A percentile compares a stretch with the other conserved stretches of the same genome.
Evolutionary conservation across 2,888 invertebrate genomes (phyloP).

Genomic region (Frankliniella fusca): DNA sequence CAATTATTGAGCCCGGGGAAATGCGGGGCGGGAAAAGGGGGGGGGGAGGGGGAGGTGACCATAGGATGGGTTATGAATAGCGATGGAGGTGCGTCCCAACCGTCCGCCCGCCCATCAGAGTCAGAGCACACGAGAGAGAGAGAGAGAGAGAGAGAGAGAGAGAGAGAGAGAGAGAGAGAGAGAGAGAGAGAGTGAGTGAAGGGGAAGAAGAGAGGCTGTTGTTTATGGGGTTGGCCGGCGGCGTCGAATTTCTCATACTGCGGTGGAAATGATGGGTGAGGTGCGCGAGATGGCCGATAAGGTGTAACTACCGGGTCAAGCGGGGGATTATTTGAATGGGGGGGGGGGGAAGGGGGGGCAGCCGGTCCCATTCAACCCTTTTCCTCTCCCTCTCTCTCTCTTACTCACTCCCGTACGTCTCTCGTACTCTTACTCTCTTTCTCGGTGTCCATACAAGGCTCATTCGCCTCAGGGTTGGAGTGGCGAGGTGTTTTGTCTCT

Average conservation of each 20-base stretch:
- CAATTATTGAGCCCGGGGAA: slow-evolving; percentile 23
- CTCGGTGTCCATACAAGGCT: slow-evolving; percentile 34
- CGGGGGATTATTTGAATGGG: too few species aligned
- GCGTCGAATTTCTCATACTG: slow-evolving; percentile 38
- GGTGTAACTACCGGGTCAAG: too few species aligned
- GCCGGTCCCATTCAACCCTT: slow-evolving; percentile 31
- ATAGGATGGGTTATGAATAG: slow-evolving; percentile 41
- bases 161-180: slow-evolving; percentile 27
- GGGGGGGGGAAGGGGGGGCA: slow-evolving; percentile 30
- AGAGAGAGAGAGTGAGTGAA: too few species aligned
- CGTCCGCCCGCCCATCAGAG: slow-evolving; percentile 33
- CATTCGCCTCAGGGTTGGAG: slow-evolving; percentile 32
- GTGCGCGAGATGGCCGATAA: slow-evolving; percentile 9
- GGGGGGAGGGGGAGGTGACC: slow-evolving; percentile 39
- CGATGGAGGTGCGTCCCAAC: slow-evolving; percentile 15
- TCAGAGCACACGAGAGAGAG: slow-evolving; percentile 32
- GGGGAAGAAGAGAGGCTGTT: too few species aligned
- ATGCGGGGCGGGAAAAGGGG: slow-evolving; percentile 32
- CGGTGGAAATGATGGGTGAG: slow-evolving; percentile 31
- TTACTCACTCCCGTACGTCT: slow-evolving; percentile 29
- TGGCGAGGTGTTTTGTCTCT: too few species aligned
- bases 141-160: slow-evolving; percentile 30
- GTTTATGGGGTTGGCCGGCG: slow-evolving; percentile 36
- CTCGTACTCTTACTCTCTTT: slow-evolving; percentile 31
- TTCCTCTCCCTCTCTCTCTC: slow-evolving; percentile 31